phyloP scores from a whole-genome alignment of 2,113 vertebrate genomes.

The Dinomys branickii region DNA sequence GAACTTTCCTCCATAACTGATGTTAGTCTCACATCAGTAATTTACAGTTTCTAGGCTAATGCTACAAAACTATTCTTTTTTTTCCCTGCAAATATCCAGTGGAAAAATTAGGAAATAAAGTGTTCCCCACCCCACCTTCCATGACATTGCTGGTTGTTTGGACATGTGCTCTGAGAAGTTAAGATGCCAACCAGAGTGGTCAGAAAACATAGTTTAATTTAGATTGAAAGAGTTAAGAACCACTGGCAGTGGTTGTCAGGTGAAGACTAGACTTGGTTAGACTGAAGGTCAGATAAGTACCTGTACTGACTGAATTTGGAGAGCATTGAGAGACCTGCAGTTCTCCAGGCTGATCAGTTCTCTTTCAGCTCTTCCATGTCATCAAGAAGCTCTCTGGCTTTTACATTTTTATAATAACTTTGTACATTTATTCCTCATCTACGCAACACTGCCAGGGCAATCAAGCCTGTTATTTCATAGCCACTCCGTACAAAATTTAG shows the following conservation, averaged over 20 bases:
- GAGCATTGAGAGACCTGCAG: not conserved
- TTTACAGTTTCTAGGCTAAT: not conserved
- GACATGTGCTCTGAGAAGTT: not conserved
- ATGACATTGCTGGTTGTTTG: not conserved
- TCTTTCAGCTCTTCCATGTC: not conserved
- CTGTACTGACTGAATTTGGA: not conserved
- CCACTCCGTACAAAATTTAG: not conserved
- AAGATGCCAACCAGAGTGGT: not conserved
- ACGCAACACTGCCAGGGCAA: not conserved
- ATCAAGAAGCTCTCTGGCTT: not conserved
- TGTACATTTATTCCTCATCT: not conserved
- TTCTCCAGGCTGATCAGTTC: not conserved
- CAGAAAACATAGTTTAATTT: not conserved
- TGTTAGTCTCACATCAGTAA: constrained; percentile 24
- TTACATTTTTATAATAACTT: constrained; percentile 12
- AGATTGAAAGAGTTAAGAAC: not conserved
- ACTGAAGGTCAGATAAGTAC: not conserved
- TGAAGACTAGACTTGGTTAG: not conserved
- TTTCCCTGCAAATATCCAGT: constrained; percentile 8
- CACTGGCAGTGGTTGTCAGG: not conserved
- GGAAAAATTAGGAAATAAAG: not conserved
- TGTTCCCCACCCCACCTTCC: not conserved
- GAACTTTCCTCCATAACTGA: constrained; percentile 28
- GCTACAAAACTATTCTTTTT: not conserved
- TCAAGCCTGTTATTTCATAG: not conserved